Evolutionary conservation across 2,888 invertebrate genomes (phyloP).

Genomic region (Thyatira batis): DNA sequence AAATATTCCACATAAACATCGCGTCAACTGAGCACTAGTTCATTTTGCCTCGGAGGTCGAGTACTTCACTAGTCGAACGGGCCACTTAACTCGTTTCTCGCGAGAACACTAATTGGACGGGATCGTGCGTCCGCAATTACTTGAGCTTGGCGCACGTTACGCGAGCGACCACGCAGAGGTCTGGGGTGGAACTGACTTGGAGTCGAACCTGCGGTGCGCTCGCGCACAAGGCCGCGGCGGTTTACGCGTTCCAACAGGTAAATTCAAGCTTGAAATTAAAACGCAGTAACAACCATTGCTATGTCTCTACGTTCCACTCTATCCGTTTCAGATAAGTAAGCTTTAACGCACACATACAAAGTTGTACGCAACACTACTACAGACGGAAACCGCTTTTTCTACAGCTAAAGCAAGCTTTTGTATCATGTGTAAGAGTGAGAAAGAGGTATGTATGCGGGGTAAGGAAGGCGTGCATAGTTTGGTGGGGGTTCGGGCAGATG

Average conservation of each 20-base stretch:
- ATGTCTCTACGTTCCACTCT: conserved; percentile 55
- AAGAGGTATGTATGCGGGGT: conserved; percentile 67
- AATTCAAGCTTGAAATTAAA: conserved; percentile 59
- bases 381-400: conserved; percentile 79
- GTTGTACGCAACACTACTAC: conserved; percentile 53
- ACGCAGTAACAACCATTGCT: conserved; percentile 62
- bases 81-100: conserved; percentile 81
- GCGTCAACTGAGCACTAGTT: conserved; percentile 59
- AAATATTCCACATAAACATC: conserved; percentile 63
- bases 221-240: conserved; percentile 84
- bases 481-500: conserved; percentile 78
- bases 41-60: conserved; percentile 55
- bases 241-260: conserved; percentile 84
- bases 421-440: conserved; percentile 64
- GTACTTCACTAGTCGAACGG: conserved; percentile 71
- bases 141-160: conserved; percentile 55
- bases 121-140: conserved; percentile 66
- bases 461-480: conserved; percentile 58
- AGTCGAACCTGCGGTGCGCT: conserved; percentile 79
- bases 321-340: conserved; percentile 72
- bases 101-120: conserved; percentile 79
- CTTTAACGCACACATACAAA: conserved; percentile 62
- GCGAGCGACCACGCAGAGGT: conserved; percentile 72
- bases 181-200: conserved; percentile 79
- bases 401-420: conserved; percentile 62